A percentile compares a stretch with the other conserved stretches of the same genome.
Conservation (phyloP, 2,113 vertebrate genomes). For the Gallinago media region DNA sequence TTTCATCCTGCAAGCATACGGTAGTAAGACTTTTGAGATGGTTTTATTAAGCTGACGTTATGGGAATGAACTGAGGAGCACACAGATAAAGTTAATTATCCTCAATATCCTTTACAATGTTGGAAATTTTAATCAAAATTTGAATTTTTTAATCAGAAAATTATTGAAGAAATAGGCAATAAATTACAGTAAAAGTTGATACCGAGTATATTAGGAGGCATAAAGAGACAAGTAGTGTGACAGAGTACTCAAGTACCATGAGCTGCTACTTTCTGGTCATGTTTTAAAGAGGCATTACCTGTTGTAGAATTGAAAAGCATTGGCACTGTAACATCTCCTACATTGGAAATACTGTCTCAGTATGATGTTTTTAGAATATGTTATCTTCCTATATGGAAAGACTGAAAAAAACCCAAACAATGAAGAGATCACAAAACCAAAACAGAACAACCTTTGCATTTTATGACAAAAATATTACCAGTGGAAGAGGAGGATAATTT, state of each 20-base stretch:
- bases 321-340: not conserved
- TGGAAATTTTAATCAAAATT: not conserved
- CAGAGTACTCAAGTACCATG: not conserved
- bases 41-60: not conserved
- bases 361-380: not conserved
- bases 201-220: not conserved
- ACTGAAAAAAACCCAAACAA: accelerated
- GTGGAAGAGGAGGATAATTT: not conserved
- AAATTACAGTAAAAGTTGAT: not conserved
- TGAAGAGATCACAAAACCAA: not conserved
- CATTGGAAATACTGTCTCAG: accelerated
- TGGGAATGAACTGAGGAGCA: not conserved
- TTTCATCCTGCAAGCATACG: accelerated
- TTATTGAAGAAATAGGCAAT: not conserved
- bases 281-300: not conserved
- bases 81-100: not conserved
- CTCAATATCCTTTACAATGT: not conserved
- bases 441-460: not conserved
- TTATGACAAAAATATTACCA: not conserved
- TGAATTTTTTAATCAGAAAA: not conserved
- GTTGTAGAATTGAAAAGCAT: not conserved
- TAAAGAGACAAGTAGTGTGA: not conserved
- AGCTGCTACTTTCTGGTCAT: not conserved
- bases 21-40: not conserved
- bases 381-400: not conserved